phyloP scores from a whole-genome alignment of 2,113 vertebrate genomes.

The Scopus umbretta region DNA sequence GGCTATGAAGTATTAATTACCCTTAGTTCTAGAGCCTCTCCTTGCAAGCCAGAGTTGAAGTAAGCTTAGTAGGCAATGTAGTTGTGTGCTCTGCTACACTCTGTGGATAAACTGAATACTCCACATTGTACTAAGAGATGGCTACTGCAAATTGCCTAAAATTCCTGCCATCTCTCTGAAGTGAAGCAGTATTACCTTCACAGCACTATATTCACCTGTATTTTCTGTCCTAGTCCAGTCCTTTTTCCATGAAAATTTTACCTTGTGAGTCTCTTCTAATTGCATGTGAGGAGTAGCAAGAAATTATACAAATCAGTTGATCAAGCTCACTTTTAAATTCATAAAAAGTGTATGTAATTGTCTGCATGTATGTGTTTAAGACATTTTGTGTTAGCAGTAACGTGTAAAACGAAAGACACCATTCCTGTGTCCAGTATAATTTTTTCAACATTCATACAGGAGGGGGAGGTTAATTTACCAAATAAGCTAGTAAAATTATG shows the following conservation, averaged over 20 bases:
- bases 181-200: not conserved
- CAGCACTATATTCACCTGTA: not conserved
- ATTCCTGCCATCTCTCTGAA: not conserved
- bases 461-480: slow-evolving; percentile 61
- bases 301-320: not conserved
- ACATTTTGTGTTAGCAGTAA: not conserved
- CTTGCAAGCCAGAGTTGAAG: not conserved
- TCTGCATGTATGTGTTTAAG: not conserved
- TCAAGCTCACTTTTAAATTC: not conserved
- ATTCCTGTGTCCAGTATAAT: not conserved
- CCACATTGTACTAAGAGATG: not conserved
- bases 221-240: not conserved
- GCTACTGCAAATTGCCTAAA: not conserved
- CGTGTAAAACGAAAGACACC: not conserved
- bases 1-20: not conserved
- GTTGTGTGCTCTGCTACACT: not conserved
- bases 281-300: not conserved
- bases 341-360: not conserved
- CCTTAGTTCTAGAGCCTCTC: not conserved
- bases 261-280: no score
- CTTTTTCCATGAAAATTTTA: no score
- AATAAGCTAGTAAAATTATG: slow-evolving; percentile 47
- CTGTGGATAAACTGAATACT: not conserved
- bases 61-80: not conserved
- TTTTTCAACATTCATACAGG: not conserved